Evolutionary conservation across 2,888 invertebrate genomes (phyloP).

Genomic region (Smittia aterrima): DNA sequence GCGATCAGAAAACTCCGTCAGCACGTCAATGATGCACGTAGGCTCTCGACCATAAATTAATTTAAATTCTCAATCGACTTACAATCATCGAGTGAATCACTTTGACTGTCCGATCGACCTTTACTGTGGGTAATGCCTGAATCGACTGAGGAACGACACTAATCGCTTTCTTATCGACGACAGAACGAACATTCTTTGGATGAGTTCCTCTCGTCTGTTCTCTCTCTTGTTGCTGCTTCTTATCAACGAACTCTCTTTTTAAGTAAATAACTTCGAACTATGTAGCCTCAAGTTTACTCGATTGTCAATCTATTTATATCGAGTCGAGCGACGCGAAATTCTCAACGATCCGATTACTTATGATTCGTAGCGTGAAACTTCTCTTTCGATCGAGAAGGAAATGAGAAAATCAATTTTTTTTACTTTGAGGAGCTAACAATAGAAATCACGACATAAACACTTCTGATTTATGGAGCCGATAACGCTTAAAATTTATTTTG

Average conservation of each 20-base stretch:
- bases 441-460: not conserved
- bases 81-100: not conserved
- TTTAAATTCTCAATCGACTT: not conserved
- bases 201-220: not conserved
- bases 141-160: not conserved
- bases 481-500: not conserved
- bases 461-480: not conserved
- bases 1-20: not conserved
- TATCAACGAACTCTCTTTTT: constrained; percentile 1
- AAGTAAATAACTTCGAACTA: too few species aligned
- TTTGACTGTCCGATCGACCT: not conserved
- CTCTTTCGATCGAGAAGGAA: too few species aligned
- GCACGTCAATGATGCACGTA: not conserved
- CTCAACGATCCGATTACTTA: too few species aligned
- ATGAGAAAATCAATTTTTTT: not conserved
- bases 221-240: not conserved
- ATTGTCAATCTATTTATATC: too few species aligned
- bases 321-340: too few species aligned
- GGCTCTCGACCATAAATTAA: not conserved
- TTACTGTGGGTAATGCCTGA: not conserved
- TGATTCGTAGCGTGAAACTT: too few species aligned
- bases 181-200: not conserved
- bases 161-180: constrained; percentile 12
- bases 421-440: not conserved
- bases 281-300: not conserved